Evolutionary conservation across 2,888 invertebrate genomes (phyloP).

Genomic region (Cistogaster globosa): DNA sequence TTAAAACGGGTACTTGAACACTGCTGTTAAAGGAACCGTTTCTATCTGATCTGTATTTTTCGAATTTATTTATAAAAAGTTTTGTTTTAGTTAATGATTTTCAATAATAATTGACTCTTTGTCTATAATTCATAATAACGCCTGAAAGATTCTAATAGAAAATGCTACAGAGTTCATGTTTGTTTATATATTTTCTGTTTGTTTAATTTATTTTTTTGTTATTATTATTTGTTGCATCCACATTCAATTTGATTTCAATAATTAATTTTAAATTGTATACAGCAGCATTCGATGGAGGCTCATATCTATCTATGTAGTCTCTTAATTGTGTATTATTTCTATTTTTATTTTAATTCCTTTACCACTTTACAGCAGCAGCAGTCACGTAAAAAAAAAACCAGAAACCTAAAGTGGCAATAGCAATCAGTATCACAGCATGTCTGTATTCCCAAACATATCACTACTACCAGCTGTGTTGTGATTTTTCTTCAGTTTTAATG

Average conservation of each 20-base stretch:
- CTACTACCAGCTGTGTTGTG: conserved; percentile 68
- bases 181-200: neutral
- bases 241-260: conserved; percentile 45
- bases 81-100: conserved; percentile 38
- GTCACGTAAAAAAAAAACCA: conserved; percentile 1
- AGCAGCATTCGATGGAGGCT: conserved; percentile 16
- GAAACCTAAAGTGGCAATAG: conserved; percentile 66
- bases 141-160: neutral
- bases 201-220: conserved; percentile 31
- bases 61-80: conserved; percentile 52
- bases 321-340: conserved; percentile 5
- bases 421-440: conserved; percentile 73
- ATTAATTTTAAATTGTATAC: conserved; percentile 20
- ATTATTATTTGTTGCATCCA: neutral
- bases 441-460: conserved; percentile 69
- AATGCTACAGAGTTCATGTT: neutral
- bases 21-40: neutral
- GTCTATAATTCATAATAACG: conserved; percentile 2
- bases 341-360: conserved; percentile 48
- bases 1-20: neutral
- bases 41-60: conserved; percentile 31
- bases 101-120: conserved; percentile 60
- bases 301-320: conserved; percentile 11
- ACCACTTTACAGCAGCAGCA: conserved; percentile 48
- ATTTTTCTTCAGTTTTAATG: conserved; percentile 70